These are phyloP conservation scores for Drosophila sp. DNA, from an alignment of 1,140 invertebrate species.

Conservation along the genomic window DNA sequence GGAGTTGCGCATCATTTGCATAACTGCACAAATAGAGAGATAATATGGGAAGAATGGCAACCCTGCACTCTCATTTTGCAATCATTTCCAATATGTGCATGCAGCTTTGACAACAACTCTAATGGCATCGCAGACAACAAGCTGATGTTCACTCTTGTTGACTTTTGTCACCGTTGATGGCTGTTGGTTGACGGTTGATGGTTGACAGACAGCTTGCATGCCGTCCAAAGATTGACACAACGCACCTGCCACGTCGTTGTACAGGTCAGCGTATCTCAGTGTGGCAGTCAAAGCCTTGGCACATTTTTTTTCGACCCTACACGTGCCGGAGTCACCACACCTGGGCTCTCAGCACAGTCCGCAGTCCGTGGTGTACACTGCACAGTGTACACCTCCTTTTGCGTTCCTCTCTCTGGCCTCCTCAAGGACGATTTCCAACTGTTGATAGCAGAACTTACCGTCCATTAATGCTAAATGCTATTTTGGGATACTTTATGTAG, in stretches of 20 bases:
- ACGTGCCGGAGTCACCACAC: slow-evolving; percentile 47
- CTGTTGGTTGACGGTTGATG: slow-evolving; percentile 8
- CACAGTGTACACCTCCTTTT: too few species aligned
- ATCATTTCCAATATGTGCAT: slow-evolving; percentile 26
- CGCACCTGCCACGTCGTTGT: slow-evolving; percentile 51
- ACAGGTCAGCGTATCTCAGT: slow-evolving; percentile 49
- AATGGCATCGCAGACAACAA: slow-evolving; percentile 40
- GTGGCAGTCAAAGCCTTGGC: slow-evolving; percentile 14
- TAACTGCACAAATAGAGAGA: slow-evolving; percentile 16
- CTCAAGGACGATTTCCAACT: slow-evolving; percentile 5
- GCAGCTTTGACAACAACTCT: slow-evolving; percentile 39
- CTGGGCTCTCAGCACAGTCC: slow-evolving; percentile 2
- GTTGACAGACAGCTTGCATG: slow-evolving; percentile 32
- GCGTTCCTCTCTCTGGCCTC: neutral
- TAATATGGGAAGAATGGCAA: neutral
- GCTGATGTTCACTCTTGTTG: slow-evolving; percentile 51
- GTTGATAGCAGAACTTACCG: slow-evolving; percentile 24
- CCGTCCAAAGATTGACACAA: slow-evolving; percentile 55
- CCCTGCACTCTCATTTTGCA: neutral
- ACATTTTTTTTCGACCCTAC: slow-evolving; percentile 28
- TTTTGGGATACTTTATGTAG: slow-evolving; percentile 19
- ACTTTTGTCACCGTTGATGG: slow-evolving; percentile 41
- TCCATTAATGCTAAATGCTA: slow-evolving; percentile 22
- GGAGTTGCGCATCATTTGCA: slow-evolving; percentile 42
- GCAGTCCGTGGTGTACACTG: neutral